phyloP scores from a whole-genome alignment of 53 echinoderm and acorn worm species.

The Paelopatides confundens region DNA sequence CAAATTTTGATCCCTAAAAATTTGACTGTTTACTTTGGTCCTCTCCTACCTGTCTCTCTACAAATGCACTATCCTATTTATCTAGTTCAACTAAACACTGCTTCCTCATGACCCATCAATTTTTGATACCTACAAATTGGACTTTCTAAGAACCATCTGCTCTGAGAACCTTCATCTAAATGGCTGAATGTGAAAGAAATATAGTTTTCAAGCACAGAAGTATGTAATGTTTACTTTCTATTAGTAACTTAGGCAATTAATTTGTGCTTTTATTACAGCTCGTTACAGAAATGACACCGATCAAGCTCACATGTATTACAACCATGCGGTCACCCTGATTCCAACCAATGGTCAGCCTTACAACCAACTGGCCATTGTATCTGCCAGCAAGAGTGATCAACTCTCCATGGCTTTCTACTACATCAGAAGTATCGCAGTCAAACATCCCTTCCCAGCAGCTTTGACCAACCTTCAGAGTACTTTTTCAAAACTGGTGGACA shows the following conservation, averaged over 20 bases:
- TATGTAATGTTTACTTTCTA: too few species aligned
- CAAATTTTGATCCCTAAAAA: too few species aligned
- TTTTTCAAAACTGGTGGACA: slow-evolving; percentile 96
- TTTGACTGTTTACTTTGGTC: too few species aligned
- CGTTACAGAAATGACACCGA: slow-evolving; percentile 95
- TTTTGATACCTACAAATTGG: not conserved
- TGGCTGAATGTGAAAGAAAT: too few species aligned
- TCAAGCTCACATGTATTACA: slow-evolving; percentile 97
- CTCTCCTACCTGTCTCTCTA: too few species aligned
- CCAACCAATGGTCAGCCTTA: slow-evolving; percentile 98
- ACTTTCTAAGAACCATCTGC: too few species aligned
- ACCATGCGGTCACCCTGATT: slow-evolving; percentile 93
- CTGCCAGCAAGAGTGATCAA: slow-evolving; percentile 95
- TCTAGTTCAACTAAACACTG: too few species aligned
- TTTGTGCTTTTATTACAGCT: slow-evolving; percentile 53
- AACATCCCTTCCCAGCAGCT: slow-evolving; percentile 98
- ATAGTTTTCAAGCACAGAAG: too few species aligned
- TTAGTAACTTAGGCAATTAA: not conserved
- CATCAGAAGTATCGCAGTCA: slow-evolving; percentile 97
- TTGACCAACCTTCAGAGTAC: slow-evolving; percentile 97
- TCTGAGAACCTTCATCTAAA: too few species aligned
- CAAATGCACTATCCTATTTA: too few species aligned
- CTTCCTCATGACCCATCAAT: too few species aligned
- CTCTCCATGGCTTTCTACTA: slow-evolving; percentile 98
- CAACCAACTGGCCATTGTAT: slow-evolving; percentile 98